Percentiles rank a stretch among this genome's conserved stretches.
These are phyloP conservation scores for Aplidium turbinatum DNA, from an alignment of 23 tunicate genomes.

Conservation along the genomic window DNA sequence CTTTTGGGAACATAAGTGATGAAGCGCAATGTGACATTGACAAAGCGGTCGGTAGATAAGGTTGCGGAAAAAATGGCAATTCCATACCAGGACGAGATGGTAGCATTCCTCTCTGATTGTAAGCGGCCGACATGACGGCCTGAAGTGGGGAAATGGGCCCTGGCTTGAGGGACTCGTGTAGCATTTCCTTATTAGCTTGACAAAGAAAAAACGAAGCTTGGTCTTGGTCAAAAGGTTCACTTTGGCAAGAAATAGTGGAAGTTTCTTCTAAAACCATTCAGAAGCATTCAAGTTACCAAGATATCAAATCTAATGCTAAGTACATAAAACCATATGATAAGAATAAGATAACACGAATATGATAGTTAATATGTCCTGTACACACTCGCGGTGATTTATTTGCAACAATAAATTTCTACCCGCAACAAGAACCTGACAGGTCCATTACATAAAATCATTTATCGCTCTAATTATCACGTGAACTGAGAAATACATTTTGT, in stretches of 20 bases:
- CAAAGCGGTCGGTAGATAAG: conserved; percentile 68
- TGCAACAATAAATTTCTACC: no score
- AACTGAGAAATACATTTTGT: no score
- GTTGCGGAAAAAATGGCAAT: conserved; percentile 73
- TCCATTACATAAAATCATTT: no score
- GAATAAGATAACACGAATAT: no score
- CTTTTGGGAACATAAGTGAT: conserved; percentile 68
- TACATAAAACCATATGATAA: no score
- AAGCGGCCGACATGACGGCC: conserved; percentile 81
- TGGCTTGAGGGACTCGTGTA: conserved; percentile 91
- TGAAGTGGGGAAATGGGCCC: conserved; percentile 90
- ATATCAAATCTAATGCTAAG: no score
- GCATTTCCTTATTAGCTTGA: conserved; percentile 41
- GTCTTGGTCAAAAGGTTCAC: background rate
- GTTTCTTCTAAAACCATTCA: conserved; percentile 32
- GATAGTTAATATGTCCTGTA: no score
- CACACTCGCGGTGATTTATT: no score
- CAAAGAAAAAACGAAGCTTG: conserved; percentile 5
- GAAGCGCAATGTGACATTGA: conserved; percentile 74
- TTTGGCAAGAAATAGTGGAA: background rate
- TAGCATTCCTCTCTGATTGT: conserved; percentile 41
- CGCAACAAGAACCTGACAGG: no score
- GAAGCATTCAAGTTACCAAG: no score
- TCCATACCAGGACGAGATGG: conserved; percentile 64
- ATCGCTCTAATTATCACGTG: no score